phyloP scores from a whole-genome alignment of 2,888 invertebrate species.

The Homarus gammarus region DNA sequence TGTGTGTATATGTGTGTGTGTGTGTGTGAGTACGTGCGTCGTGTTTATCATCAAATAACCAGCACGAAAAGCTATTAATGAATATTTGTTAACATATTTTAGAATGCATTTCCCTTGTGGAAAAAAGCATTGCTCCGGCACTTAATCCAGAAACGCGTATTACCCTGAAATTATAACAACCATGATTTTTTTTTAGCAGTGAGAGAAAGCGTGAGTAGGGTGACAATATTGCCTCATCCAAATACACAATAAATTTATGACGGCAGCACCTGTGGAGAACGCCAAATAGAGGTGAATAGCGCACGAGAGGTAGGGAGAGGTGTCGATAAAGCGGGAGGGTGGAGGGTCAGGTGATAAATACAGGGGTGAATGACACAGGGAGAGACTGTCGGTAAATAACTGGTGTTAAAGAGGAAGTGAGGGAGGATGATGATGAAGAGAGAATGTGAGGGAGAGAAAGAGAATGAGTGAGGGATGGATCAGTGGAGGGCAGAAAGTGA shows the following conservation, averaged over 20 bases:
- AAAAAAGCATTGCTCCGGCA: slow-evolving; percentile 43
- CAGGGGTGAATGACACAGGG: no score
- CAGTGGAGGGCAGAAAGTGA: neutral
- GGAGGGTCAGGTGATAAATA: no score
- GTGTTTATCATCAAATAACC: slow-evolving; percentile 59
- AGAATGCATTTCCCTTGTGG: slow-evolving; percentile 63
- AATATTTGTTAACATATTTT: slow-evolving; percentile 70
- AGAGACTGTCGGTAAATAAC: no score
- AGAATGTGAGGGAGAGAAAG: neutral
- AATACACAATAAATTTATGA: slow-evolving; percentile 41
- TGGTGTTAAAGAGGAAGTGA: neutral
- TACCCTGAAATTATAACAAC: slow-evolving; percentile 48
- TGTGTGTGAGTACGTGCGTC: slow-evolving; percentile 11
- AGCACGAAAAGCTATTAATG: slow-evolving; percentile 58
- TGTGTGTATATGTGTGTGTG: neutral
- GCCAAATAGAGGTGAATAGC: neutral
- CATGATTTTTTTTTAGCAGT: neutral
- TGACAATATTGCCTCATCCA: slow-evolving; percentile 23
- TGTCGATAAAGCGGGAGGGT: no score
- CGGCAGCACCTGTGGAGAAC: slow-evolving; percentile 21
- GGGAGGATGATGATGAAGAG: neutral
- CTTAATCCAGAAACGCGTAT: slow-evolving; percentile 55
- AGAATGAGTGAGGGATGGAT: neutral
- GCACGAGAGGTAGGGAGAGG: neutral
- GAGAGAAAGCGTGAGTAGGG: neutral